A percentile compares a stretch with the other conserved stretches of the same genome.
Conservation (phyloP, 2,113 vertebrate species). For the Brachionichthys hirsutus region DNA sequence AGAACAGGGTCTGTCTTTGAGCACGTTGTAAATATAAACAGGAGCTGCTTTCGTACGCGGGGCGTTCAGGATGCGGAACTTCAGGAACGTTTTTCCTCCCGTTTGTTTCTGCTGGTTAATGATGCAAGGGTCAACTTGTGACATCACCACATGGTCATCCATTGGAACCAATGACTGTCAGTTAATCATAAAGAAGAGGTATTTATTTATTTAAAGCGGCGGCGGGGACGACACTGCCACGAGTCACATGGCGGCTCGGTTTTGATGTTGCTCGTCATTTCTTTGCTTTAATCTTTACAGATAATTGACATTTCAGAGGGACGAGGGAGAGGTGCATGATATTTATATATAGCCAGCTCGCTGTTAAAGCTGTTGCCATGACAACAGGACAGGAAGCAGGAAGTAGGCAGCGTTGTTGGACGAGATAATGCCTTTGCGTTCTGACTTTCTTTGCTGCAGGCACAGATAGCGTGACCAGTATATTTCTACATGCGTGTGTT, state of each 20-base stretch:
- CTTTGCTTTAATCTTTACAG: neutral
- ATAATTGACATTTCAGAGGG: slow-evolving; percentile 38
- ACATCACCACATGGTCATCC: too few relatives aligned
- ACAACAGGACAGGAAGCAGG: slow-evolving; percentile 72
- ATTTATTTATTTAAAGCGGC: too few relatives aligned
- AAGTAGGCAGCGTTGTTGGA: slow-evolving; percentile 45
- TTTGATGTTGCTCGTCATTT: slow-evolving; percentile 12
- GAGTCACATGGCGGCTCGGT: neutral
- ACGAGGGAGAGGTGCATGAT: slow-evolving; percentile 39
- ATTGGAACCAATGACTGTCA: slow-evolving; percentile 1
- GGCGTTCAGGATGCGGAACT: too few relatives aligned
- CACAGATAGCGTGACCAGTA: neutral
- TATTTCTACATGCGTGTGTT: neutral
- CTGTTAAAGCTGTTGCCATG: slow-evolving; percentile 47
- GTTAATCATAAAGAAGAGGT: too few relatives aligned
- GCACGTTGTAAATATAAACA: too few relatives aligned
- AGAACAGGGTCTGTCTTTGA: too few relatives aligned
- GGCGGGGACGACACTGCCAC: slow-evolving; percentile 7
- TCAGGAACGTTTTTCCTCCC: too few relatives aligned
- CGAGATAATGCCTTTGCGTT: slow-evolving; percentile 46
- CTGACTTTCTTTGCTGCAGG: neutral
- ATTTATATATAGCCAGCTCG: slow-evolving; percentile 18
- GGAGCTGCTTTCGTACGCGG: too few relatives aligned
- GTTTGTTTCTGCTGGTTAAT: too few relatives aligned
- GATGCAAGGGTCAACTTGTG: too few relatives aligned